Conservation (phyloP, 2,888 invertebrate species). For the Epinotia bilunana region DNA sequence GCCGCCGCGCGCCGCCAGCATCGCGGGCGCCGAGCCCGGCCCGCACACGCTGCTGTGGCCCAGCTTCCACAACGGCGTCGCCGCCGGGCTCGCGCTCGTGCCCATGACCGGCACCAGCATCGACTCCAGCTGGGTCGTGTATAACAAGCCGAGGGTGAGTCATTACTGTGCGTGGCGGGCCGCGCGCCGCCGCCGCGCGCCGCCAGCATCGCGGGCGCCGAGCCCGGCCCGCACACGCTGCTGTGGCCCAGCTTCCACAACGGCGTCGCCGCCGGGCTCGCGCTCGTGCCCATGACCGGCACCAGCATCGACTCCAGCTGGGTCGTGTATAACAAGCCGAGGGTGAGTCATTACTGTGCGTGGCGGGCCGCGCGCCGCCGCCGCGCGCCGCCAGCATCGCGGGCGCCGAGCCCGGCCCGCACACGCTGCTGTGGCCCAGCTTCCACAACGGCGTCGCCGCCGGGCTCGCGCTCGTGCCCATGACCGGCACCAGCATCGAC, state of each 20-base stretch:
- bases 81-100: no score
- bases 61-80: no score
- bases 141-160: conserved; percentile 91
- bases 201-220: conserved; percentile 93
- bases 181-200: no score
- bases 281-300: no score
- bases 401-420: conserved; percentile 93
- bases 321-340: conserved; percentile 96
- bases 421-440: no score
- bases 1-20: no score
- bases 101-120: conserved; percentile 89
- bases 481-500: conserved; percentile 90
- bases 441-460: no score
- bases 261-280: no score
- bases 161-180: conserved; percentile 91
- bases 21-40: conserved; percentile 94
- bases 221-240: conserved; percentile 92
- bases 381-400: conserved; percentile 92
- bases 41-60: no score
- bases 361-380: no score
- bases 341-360: conserved; percentile 87
- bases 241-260: no score
- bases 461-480: no score
- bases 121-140: conserved; percentile 96
- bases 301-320: conserved; percentile 94